Base-by-base conservation (phyloP, 1,140 invertebrate genomes). In the Plutomurus gul region DNA sequence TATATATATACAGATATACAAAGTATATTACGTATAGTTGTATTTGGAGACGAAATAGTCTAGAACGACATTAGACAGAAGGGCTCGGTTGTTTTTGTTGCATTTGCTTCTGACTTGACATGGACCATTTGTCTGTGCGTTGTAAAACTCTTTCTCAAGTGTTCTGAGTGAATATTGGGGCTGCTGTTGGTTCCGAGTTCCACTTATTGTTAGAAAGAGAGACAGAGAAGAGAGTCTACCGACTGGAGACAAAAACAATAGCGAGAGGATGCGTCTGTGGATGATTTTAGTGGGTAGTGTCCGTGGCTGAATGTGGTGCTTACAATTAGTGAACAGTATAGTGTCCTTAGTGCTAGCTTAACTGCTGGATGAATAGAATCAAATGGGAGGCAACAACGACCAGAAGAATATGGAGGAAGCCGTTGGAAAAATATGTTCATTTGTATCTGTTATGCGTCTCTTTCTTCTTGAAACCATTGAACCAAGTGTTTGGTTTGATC, bases 341-440 rank as follows among this genome's bases (percentile, higher is more conserved):
- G 39, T 13, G 39, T n/a, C 27, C 56, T 65, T 16, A 65, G 56
- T 30, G 56, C 56, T 27, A 33, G 56, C 36, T 65, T 65, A 65
- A 65, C 56, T 65, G 56, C 56, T 65, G 27, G 27, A 65, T 65
- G 56, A 65, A 65, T 65, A 65, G 56, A 65, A 65, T 65, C 56
- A 65, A 65, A 65, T 65, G 56, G 51, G 56, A 65, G 56, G 56
- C 27, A 33, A 36, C n/a, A 65, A 65, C n/a, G 36, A 65, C 20
- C 13, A 25, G 27, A 60, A n/a, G 27, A n/a, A 65, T 16, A 36
- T 11, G 18, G 30, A 36, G 56, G 56, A 36, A 33, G 56, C 56
- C 27, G 56, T 65, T 65, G 56, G 56, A 65, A 65, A 65, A 65
- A 65, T 65, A 65, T 65, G 56, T 65, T 65, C 56, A 65, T 65